phyloP scores from a whole-genome alignment of 37 sponge, comb jelly and placozoan species.

The Bolinopsis microptera region DNA sequence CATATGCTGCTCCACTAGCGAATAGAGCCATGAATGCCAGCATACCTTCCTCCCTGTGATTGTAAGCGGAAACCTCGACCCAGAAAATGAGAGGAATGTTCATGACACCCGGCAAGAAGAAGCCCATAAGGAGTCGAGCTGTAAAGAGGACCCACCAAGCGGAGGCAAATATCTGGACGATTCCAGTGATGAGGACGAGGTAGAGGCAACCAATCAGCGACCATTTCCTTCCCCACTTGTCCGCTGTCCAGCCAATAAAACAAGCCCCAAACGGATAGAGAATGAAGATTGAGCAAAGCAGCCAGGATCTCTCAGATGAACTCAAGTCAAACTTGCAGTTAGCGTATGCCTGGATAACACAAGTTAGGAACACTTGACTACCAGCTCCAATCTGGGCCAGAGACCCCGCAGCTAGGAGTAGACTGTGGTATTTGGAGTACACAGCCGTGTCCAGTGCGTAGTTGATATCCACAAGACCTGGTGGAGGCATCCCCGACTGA shows the following conservation, averaged over 20 bases:
- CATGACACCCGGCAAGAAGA: background rate
- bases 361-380: background rate
- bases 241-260: conserved; percentile 5
- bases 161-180: background rate
- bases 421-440: conserved; percentile 12
- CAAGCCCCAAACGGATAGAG: conserved; percentile 15
- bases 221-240: conserved; percentile 20
- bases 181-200: background rate
- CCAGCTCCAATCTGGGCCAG: background rate
- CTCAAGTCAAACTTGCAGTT: background rate
- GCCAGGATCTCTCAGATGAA: background rate
- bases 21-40: background rate
- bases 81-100: conserved; percentile 24
- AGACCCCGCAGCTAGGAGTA: background rate
- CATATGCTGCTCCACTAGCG: background rate
- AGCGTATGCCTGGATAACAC: conserved; percentile 19
- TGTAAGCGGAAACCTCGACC: background rate
- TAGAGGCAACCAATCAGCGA: background rate
- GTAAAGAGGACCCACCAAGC: background rate
- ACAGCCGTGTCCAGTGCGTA: background rate
- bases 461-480: background rate
- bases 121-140: background rate
- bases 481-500: background rate
- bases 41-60: conserved; percentile 19
- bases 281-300: background rate